Evolutionary conservation across 2,797 vertebrate species (phyloP), one percentile per base, ranked within the genome.

Genomic region (Tauraco hartlaubi): DNA sequence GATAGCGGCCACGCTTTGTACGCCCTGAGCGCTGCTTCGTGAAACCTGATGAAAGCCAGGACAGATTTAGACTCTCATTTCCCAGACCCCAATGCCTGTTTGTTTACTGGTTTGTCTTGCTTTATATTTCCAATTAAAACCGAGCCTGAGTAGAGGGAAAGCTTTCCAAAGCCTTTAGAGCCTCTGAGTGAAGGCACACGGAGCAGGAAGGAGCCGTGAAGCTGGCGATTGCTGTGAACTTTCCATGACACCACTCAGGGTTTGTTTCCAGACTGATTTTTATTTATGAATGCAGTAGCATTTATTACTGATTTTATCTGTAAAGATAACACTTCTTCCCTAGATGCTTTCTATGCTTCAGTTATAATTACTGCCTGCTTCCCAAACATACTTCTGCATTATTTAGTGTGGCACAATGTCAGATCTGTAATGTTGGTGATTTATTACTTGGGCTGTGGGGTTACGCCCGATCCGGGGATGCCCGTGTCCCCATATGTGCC

Each of bases 231-330:
- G 56, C 77, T 37, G 43, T 96, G 95, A 96, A 96, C 96, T 97
- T 94, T 93, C 48, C 63, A 9, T 94, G 91, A 95, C 92, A 96
- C 94, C 44, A 63, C 71, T 81, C 76, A 46, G 82, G 43, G 76
- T 96, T 95, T 88, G 48, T 84, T 97, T 96, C 85, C 73, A 96
- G 95, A 15, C 94, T 95, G 66, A 94, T 96, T 83, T 84, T 94
- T 96, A 96, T 96, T 96, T 96, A 96, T 95, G 83, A 94, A 95
- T 93, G 88, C 88, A 76, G 94, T 61, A 92, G 76, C 91, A 82
- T 96, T 95, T 97, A 96, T 96, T 96, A 88, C 95, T 96, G 96
- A 97, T 96, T 96, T 96, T 96, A 96, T 96, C 96, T 92, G 73
- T 69, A 88, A 96, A 94, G 90, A 91, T 94, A 90, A 83, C 83